Conservation (phyloP, 2,113 vertebrate species). For the Propithecus coquereli region DNA sequence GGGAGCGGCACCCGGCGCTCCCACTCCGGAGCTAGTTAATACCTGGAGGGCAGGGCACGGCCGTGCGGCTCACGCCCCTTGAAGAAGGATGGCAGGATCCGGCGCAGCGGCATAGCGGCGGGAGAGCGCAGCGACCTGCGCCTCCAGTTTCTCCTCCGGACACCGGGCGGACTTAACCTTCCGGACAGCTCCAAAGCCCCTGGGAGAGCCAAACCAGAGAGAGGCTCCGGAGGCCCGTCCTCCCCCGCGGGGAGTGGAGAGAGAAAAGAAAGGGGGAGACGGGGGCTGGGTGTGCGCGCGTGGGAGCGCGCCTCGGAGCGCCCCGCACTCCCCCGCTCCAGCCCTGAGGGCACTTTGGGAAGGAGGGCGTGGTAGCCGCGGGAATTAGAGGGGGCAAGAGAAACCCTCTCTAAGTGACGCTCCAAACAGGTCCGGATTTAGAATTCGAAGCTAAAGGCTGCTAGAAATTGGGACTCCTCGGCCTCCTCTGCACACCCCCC, state of each 20-base stretch:
- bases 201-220: neutral
- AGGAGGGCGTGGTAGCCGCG: neutral
- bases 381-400: neutral
- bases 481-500: neutral
- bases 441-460: conserved; percentile 12
- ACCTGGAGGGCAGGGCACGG: conserved; percentile 12
- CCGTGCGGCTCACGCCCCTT: neutral
- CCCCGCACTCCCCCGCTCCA: neutral
- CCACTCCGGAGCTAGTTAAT: neutral
- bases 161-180: neutral
- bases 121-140: neutral
- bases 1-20: neutral
- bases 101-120: neutral
- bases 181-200: neutral
- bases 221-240: neutral
- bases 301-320: conserved; percentile 40
- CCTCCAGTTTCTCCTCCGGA: neutral
- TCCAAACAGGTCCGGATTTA: conserved; percentile 41
- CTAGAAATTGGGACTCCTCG: neutral
- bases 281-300: conserved; percentile 42
- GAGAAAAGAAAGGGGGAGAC: neutral
- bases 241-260: neutral
- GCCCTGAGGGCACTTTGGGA: neutral
- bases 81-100: conserved; percentile 3
- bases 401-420: conserved; percentile 40